Base-by-base conservation (phyloP, 1,140 invertebrate species). In the Orchestia grillus region DNA sequence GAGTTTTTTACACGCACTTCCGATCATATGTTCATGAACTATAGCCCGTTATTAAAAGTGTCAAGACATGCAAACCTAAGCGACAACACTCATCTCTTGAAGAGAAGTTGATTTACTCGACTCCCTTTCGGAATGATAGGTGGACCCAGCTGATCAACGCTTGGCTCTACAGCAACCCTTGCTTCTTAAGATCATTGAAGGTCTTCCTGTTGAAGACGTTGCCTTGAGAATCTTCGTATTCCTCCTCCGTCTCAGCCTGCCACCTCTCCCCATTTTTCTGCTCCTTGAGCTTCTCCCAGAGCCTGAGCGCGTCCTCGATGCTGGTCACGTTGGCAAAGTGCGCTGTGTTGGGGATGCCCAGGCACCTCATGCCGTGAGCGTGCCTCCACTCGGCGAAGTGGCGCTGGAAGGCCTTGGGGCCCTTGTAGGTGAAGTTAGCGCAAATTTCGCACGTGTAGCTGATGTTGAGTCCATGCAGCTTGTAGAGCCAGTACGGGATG, bases 361-460 rank as follows among this genome's bases (percentile, higher is more conserved):
- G 98, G 97, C 99, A 99, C 15, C 99, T 98, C 99, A 99, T 99
- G 41, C 99, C 99, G 97, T 99, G 99, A 53, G 99, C 99, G 98
- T 99, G 99, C 95, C 99, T 98, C 99, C 99, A 99, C 97, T 99
- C 99, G 0, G 99, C 99, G 98, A 99, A 99, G 98, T 99, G 99
- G 95, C 99, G 98, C 97, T 99, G 99, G 97, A 99, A 99, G n/a
- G 99, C 99, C 97, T 99, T 99, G 0, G 99, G 99, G 0, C 99
- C 99, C 97, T 99, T 99, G 97, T 99, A 99, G 0, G 99, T 99
- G 97, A 99, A 99, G 97, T 99, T 99, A n/a, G 99, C 99, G 97
- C 99, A 99, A 96, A 99, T 99, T 97, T 99, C 99, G 97, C 99
- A 99, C 96, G 99, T 99, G 97, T 99, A 99, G 97, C 99, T 99